Conservation (phyloP, 2,797 vertebrate genomes). For the Zalophus californianus region DNA sequence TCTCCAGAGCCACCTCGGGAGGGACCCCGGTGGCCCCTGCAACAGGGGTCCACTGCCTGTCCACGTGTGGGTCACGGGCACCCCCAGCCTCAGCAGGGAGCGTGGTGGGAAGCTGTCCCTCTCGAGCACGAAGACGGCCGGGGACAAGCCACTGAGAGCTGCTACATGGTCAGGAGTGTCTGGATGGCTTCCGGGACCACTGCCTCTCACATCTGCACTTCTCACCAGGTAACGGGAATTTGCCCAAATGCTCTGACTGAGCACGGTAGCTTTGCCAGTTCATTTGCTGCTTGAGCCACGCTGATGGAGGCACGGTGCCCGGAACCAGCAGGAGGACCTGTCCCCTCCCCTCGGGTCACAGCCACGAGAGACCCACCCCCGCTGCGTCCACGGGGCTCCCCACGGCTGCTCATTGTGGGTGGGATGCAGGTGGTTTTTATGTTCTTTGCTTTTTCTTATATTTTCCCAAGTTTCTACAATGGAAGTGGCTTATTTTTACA, state of each 20-base stretch:
- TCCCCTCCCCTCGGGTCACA: not conserved
- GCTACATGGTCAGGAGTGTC: fast-evolving
- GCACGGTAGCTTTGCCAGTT: fast-evolving
- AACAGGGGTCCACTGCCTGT: no score
- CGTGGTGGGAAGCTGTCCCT: fast-evolving
- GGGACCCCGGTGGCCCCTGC: not conserved
- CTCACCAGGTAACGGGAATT: fast-evolving
- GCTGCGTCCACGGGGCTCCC: fast-evolving
- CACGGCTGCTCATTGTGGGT: fast-evolving
- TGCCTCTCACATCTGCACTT: fast-evolving
- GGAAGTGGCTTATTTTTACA: not conserved
- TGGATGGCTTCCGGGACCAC: not conserved
- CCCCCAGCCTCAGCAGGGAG: fast-evolving
- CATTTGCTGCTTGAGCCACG: fast-evolving
- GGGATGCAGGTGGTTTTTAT: not conserved
- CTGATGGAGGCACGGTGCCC: fast-evolving
- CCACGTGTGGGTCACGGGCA: fast-evolving
- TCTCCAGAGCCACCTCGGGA: not conserved
- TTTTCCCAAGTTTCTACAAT: not conserved
- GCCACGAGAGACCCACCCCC: fast-evolving
- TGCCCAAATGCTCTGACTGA: fast-evolving
- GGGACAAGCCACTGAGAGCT: fast-evolving
- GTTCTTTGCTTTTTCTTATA: not conserved
- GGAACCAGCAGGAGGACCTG: fast-evolving
- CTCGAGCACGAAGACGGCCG: fast-evolving